Conservation (phyloP, 2,888 invertebrate species). For the Leptopilina syphax region DNA sequence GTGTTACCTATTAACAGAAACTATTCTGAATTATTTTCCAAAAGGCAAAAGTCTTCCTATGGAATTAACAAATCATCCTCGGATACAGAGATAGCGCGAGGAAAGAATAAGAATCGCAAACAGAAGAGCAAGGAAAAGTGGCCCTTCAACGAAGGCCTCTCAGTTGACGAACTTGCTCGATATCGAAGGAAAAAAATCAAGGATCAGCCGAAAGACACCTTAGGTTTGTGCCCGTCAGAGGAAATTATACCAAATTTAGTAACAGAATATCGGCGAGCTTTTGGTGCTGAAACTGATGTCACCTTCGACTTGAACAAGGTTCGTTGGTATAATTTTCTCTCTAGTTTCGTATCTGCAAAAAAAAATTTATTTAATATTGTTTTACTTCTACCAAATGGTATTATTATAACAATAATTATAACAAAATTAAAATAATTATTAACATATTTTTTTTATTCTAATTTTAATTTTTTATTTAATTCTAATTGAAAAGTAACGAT, state of each 20-base stretch:
- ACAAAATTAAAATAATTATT: background rate
- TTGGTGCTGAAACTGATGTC: constrained; percentile 67
- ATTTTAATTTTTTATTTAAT: no score
- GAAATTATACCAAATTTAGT: constrained; percentile 56
- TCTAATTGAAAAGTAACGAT: background rate
- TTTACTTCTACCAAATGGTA: no score
- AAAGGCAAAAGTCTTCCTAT: constrained; percentile 63
- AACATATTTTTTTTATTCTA: background rate
- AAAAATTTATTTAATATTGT: background rate
- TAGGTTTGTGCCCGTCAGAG: constrained; percentile 55
- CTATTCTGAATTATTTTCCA: constrained; percentile 44
- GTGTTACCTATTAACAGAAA: background rate
- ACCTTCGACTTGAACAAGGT: constrained; percentile 59
- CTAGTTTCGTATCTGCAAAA: background rate
- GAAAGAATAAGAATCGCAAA: constrained; percentile 57
- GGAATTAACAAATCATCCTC: constrained; percentile 71
- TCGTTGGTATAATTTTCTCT: background rate
- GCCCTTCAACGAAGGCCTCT: constrained; percentile 77
- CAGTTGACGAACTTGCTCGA: constrained; percentile 79
- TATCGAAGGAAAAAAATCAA: constrained; percentile 77
- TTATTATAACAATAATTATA: no score
- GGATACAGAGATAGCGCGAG: constrained; percentile 73
- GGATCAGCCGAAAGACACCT: constrained; percentile 71
- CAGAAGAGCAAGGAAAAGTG: constrained; percentile 65
- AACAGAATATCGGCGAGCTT: constrained; percentile 70